A percentile compares a stretch with the other conserved stretches of the same genome.
Evolutionary conservation across 2,113 vertebrate genomes (phyloP).

Genomic region (Psittacara wagleri): DNA sequence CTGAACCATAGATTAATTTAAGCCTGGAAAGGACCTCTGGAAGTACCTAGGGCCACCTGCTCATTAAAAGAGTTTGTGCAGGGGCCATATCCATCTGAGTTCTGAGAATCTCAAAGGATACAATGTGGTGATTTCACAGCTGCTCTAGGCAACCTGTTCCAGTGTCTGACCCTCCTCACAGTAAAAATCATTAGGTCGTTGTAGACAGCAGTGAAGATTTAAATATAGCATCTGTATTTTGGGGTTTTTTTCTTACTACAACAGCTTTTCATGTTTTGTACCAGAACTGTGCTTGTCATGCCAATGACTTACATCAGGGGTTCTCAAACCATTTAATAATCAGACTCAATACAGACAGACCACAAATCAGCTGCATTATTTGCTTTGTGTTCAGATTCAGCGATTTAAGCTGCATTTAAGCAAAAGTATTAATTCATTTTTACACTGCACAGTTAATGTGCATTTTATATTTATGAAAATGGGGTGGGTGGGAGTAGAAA

Average conservation of each 20-base stretch:
- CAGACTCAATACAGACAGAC: background rate
- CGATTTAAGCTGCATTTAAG: background rate
- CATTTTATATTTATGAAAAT: background rate
- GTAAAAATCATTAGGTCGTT: background rate
- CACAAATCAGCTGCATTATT: background rate
- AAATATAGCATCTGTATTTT: background rate
- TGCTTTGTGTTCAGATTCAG: background rate
- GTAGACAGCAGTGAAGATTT: background rate
- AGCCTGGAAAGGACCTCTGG: background rate
- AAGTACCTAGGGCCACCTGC: background rate
- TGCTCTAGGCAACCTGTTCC: background rate
- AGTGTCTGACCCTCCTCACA: background rate
- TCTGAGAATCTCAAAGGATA: background rate
- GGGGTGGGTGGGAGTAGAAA: background rate
- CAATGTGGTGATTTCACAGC: background rate
- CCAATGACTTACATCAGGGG: background rate
- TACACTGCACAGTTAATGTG: background rate
- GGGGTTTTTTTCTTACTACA: background rate
- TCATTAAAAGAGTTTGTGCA: background rate
- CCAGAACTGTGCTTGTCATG: background rate
- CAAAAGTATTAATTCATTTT: background rate
- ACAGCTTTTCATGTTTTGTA: background rate
- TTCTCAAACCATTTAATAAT: background rate
- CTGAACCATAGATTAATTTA: background rate
- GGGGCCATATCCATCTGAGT: background rate